phyloP scores from a whole-genome alignment of 2,888 invertebrate genomes.

The Tupiocoris notatus region DNA sequence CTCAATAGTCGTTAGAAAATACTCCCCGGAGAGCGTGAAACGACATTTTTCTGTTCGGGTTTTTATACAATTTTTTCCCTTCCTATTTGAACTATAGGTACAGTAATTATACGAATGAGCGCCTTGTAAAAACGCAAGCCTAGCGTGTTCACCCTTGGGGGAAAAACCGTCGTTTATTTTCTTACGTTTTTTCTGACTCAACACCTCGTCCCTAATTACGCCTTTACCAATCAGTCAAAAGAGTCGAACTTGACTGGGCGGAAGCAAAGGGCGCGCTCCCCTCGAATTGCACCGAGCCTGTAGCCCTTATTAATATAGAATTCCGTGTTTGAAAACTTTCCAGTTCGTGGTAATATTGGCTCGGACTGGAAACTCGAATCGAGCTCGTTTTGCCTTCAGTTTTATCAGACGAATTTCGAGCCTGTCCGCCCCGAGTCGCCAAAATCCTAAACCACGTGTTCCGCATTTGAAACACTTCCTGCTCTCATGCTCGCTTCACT shows the following conservation, averaged over 20 bases:
- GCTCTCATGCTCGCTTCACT: neutral
- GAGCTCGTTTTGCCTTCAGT: neutral
- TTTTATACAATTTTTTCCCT: no score
- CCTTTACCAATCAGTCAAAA: neutral
- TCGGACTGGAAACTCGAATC: no score
- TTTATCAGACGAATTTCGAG: neutral
- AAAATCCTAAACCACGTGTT: constrained; percentile 29
- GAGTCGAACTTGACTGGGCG: neutral
- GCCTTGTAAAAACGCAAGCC: no score
- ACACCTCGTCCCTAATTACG: neutral
- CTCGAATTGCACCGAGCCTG: no score
- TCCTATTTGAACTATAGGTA: no score
- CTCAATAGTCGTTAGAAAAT: no score
- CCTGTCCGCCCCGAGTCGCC: neutral
- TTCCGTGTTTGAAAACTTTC: neutral
- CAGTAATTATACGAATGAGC: no score
- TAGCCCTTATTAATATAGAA: no score
- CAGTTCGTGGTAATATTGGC: no score
- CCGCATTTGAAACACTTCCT: constrained; percentile 8
- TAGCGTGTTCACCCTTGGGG: no score
- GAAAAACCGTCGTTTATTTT: neutral
- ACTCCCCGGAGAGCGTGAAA: no score
- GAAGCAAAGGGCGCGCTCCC: neutral
- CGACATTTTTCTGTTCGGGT: no score
- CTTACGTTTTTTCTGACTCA: neutral